phyloP scores from a whole-genome alignment of 2,888 invertebrate genomes.

The Pyrochroa serraticornis region DNA sequence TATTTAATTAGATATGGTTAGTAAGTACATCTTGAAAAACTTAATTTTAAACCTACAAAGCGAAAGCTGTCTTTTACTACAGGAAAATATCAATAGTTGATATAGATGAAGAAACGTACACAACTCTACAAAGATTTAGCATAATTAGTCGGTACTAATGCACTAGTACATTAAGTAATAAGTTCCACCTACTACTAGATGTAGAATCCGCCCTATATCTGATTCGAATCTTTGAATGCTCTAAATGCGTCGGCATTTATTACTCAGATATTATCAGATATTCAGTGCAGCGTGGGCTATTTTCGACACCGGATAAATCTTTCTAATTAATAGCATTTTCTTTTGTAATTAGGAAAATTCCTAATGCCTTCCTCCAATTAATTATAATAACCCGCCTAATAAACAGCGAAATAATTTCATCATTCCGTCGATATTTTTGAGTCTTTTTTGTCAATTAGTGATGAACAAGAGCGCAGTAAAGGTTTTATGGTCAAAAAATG shows the following conservation, averaged over 20 bases:
- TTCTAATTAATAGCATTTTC: conserved; percentile 53
- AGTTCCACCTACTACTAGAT: conserved; percentile 48
- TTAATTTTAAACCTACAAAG: no score
- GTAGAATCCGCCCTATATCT: conserved; percentile 40
- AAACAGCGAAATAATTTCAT: conserved; percentile 39
- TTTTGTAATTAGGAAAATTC: conserved; percentile 8
- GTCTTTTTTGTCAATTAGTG: conserved; percentile 47
- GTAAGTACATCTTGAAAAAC: no score
- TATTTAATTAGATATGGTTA: no score
- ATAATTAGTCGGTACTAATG: conserved; percentile 44
- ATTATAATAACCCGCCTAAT: conserved; percentile 29
- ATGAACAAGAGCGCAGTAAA: conserved; percentile 41
- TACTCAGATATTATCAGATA: conserved; percentile 55
- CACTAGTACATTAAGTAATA: conserved; percentile 49
- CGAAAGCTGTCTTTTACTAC: no score
- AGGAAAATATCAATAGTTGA: no score
- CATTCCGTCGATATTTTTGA: conserved; percentile 36
- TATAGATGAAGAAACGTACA: no score
- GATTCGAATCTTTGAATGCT: conserved; percentile 45
- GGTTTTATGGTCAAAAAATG: conserved; percentile 47
- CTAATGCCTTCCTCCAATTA: neutral
- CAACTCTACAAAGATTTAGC: no score
- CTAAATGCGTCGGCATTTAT: conserved; percentile 58
- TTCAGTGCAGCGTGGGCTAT: conserved; percentile 56
- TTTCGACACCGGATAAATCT: conserved; percentile 58